Evolutionary conservation across 2,797 vertebrate genomes (phyloP), one percentile per base, ranked within the genome.

Genomic region (Numenius phaeopus): DNA sequence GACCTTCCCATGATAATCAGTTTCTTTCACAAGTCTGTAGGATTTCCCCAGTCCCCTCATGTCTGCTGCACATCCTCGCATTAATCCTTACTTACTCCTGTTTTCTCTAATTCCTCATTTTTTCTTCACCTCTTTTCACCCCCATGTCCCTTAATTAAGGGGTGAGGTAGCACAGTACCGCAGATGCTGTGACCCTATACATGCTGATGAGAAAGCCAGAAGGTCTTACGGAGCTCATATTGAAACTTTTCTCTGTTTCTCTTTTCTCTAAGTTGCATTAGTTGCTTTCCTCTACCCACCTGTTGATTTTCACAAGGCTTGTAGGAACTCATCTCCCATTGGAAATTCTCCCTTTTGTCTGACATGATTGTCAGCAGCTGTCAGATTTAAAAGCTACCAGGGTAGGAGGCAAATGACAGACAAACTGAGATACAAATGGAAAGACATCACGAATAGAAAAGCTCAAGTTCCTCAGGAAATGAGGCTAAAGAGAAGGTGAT

Each of bases 381-480:
- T 81, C 67, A 78, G 52, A 88, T 93, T 93, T 67, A 61, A 85
- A 93, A 86, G 23, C 29, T 73, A 10, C 29, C 2, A 10, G 52
- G 47, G n/a, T 49, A 86, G 76, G 61, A 96, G 52, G 29, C 0
- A 14, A 93, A 81, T 69, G 29, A 61, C 67, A 58, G 71, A 42
- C 27, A 78, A 90, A 94, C 55, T 64, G 61, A 77, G 62, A 77
- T 57, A 61, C 44, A 81, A 67, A 59, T 27, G 32, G 59, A 83
- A 40, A 32, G 79, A 78, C 4, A 64, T 5, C 10, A 49, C 5
- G 14, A 70, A 47, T 12, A 81, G 49, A 90, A 66, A 88, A 91
- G 57, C 72, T 88, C 52, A 64, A 32, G 47, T 71, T 91, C 83
- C 69, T 83, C 52, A 61, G 91, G 65, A 96, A 96, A 83, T 67